Evolutionary conservation across 1,140 invertebrate genomes (phyloP), one percentile per base, ranked within the genome.

Genomic region (Anastatus disparis): DNA sequence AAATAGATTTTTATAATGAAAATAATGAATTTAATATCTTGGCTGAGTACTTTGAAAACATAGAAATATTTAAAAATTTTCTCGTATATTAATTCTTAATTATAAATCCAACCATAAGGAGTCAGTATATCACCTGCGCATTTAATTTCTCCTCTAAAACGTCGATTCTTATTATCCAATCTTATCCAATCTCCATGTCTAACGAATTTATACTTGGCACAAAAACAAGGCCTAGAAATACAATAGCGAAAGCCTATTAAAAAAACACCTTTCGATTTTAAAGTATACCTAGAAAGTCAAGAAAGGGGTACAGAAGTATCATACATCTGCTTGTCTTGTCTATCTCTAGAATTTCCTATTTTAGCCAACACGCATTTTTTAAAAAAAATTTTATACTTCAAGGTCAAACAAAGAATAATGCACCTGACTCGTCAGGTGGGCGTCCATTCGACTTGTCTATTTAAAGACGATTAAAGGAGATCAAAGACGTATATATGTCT

Each of bases 401-500:
- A 27, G 20, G 17, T 42, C 17, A 58, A 8, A 26, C 27, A 24
- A 52, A 27, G 24, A 26, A 13, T 1, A 55, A 2, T 56, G 48
- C 61, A 70, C 68, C 68, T 70, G 68, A 70, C 66, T 50, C 40
- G 68, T 64, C 61, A 70, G 68, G 59, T 70, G 68, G 59, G 52
- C 27, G 52, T 58, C 46, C 38, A n/a, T 4, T 2, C 13, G 20
- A 13, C 3, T 62, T 7, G 38, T 31, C 55, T 50, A 26, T 59
- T 50, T n/a, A n/a, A 44, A 10, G 22, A 27, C 27, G 55, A 59
- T 52, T 59, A 26, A 46, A 50, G n/a, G n/a, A n/a, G 29, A 29
- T 4, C 7, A 12, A 15, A n/a, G 27, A 31, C 15, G 61, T 46
- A 46, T 8, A 20, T n/a, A 15, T 20, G 42, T 46, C 42, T n/a